Base-by-base conservation (phyloP, 2,888 invertebrate species). In the Agrotis puta region DNA sequence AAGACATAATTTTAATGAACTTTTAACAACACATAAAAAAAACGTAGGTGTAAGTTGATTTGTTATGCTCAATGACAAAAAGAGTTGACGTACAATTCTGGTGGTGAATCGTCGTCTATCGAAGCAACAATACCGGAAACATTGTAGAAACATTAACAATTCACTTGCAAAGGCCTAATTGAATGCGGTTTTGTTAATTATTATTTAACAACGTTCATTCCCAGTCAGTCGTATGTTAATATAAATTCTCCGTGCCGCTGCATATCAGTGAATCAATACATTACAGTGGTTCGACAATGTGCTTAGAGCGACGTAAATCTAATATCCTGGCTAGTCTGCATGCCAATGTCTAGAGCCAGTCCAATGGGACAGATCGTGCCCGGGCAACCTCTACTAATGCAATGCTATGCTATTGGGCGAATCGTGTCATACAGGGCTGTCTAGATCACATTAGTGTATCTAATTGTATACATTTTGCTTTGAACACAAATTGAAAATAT, bases 291-390 rank as follows among this genome's bases (percentile, higher is more conserved):
- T 67, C 66, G 65, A 74, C 68, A 79, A 74, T 77, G 67, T 75
- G 76, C 58, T 71, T 58, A 63, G 48, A 70, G 64, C 73, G 66
- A 75, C 68, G 76, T 86, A 79, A 86, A 85, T 84, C 72, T 84
- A 82, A 70, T 63, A 74, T 68, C 65, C 71, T 24, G 59, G 59
- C 62, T 53, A 67, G 56, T 67, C 69, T 63, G 85, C 84, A 83
- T 82, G 79, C 84, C 84, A 79, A 85, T 85, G 86, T 85, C 79
- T 85, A 72, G 64, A 84, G 85, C 85, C 79, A 83, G 81, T 77
- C 87, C 85, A 87, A 86, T 86, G 85, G 85, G 86, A 90, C 87
- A 88, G 87, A 90, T 91, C 89, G 91, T 90, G 90, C 87, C 64
- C 64, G 57, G 39, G 48, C 77, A 87, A 86, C 82, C 80, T 87